Evolutionary conservation across 2,888 invertebrate species (phyloP), one percentile per base, ranked within the genome.

Genomic region (Myopa tessellatipennis): DNA sequence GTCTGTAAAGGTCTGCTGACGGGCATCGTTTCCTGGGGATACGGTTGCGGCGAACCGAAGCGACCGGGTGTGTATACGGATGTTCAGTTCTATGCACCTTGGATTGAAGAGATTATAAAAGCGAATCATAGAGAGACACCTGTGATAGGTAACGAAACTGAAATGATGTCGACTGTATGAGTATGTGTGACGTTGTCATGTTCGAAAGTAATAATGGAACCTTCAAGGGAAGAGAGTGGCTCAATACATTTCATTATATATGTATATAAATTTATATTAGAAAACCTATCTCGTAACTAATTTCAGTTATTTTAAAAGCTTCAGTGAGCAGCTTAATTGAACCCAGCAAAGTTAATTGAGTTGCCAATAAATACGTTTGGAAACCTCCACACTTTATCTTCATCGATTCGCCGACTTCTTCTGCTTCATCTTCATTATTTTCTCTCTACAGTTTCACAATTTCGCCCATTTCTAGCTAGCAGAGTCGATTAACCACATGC

Each of bases 41-140:
- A 36, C 8, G 82, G 82, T 0, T 87, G 87, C 52, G 87, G 80
- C 0, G 3, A 75, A 36, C 8, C 73, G 5, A 75, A 80, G 0
- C 85, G 75, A 58, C 88, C 88, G 0, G 88, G 87, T 0, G 82
- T 87, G 60, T 87, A 87, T 65, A 85, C 88, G 18, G 87, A 88
- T 78, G 83, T 87, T 3, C 83, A 84, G 14, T 69, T 68, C 16
- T 87, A 80, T 76, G 0, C 67, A 3, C 50, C 75, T 4, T 87
- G 87, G 87, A 82, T 87, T 60, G 61, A 77, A 38, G 65, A 38
- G 34, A 80, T 79, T 10, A 16, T 55, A n/a, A 4, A 55, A 10
- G 26, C 26, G 26, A 26, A 26, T 26, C 26, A 26, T 26, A 26
- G 26, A 26, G 26, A 26, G 26, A 1, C 26, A 26, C 26, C 26